These are phyloP conservation scores for Knipowitschia caucasica DNA, from an alignment of 2,797 vertebrate species.

Conservation along the genomic window DNA sequence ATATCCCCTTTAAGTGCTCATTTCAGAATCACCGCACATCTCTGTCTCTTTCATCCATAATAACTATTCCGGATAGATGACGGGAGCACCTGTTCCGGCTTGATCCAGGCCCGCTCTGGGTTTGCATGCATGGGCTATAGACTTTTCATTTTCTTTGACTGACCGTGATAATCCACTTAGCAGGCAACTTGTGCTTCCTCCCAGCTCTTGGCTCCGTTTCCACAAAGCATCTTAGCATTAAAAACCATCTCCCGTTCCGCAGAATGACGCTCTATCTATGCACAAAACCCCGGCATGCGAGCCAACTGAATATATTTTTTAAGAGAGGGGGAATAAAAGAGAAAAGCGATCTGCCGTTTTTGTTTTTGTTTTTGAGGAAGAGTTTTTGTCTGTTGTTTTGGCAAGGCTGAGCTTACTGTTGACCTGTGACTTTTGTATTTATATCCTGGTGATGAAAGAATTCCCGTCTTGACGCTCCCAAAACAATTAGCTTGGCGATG, in stretches of 20 bases:
- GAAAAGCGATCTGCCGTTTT: constrained; percentile 22
- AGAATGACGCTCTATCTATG: background rate
- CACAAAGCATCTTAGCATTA: constrained; percentile 39
- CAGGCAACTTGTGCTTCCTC: constrained; percentile 29
- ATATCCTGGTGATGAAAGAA: constrained; percentile 14
- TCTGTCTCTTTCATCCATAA: background rate
- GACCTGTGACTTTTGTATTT: constrained; percentile 27
- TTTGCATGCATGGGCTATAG: constrained; percentile 12
- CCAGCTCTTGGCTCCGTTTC: constrained; percentile 34
- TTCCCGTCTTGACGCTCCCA: background rate
- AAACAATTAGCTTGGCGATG: constrained; percentile 7
- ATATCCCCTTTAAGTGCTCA: background rate
- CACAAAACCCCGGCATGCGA: constrained; percentile 4
- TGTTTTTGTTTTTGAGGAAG: constrained; percentile 19
- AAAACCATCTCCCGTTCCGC: constrained; percentile 24
- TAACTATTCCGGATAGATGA: constrained; percentile 5
- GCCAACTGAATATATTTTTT: constrained; percentile 3
- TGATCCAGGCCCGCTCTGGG: constrained; percentile 25
- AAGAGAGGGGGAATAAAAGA: constrained; percentile 1
- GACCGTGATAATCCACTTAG: constrained; percentile 47
- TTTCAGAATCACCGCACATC: background rate
- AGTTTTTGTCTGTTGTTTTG: constrained; percentile 28
- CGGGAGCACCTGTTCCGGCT: constrained; percentile 36
- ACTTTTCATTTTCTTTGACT: constrained; percentile 48
- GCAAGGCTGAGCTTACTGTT: constrained; percentile 11